Conservation (phyloP, 2,113 vertebrate genomes). For the Pristiophorus japonicus region DNA sequence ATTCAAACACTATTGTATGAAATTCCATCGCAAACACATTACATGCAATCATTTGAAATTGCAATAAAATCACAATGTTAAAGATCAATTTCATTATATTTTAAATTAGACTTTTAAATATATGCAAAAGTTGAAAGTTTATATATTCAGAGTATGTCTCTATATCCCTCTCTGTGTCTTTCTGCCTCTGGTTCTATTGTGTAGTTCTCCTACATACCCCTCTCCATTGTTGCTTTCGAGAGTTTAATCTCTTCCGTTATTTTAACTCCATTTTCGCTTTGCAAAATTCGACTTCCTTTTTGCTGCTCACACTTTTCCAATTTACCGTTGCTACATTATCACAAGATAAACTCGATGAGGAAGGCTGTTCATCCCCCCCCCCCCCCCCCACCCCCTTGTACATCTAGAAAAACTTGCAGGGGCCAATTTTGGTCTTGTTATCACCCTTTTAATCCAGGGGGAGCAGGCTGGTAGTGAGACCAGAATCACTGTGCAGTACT, state of each 20-base stretch:
- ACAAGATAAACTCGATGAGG: not conserved
- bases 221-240: not conserved
- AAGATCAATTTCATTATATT: constrained; percentile 28
- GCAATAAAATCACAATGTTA: constrained; percentile 31
- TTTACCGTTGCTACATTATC: not conserved
- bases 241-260: not conserved
- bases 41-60: constrained; percentile 34
- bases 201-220: too few species aligned
- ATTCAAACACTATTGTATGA: constrained; percentile 14
- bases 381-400: not conserved
- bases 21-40: constrained; percentile 30
- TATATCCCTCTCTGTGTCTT: not conserved
- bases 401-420: too few species aligned
- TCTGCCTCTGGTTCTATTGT: not conserved
- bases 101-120: constrained; percentile 29
- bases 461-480: not conserved
- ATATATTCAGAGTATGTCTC: not conserved
- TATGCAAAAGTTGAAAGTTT: constrained; percentile 11
- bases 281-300: not conserved
- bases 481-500: not conserved
- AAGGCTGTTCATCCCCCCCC: not conserved
- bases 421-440: not conserved
- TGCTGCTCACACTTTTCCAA: not conserved
- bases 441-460: not conserved
- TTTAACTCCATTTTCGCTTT: not conserved